Evolutionary conservation across 2,797 vertebrate species (phyloP), one percentile per base, ranked within the genome.

Genomic region (Brachyalestes nurse): DNA sequence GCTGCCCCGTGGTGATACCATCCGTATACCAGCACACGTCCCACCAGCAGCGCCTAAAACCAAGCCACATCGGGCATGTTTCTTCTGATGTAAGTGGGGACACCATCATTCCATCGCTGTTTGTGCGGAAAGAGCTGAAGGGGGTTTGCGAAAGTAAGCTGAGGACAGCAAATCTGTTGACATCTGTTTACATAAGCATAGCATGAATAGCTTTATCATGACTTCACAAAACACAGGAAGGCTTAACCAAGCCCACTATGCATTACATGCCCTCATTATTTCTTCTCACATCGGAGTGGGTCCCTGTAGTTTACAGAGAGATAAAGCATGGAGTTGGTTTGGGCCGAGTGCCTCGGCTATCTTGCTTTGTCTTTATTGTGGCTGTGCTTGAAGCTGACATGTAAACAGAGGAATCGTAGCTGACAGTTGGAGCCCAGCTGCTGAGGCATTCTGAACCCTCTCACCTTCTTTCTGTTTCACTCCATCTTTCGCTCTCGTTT

Each of bases 391-490:
- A 73, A 64, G 61, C 71, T 38, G 79, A 83, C 71, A 80, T 86
- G 81, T 86, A 86, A 88, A 87, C 84, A 84, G 45, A 51, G 38
- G 80, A 79, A 75, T 84, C 42, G 45, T 78, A 61, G 58, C 80
- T 77, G 81, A 83, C 82, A n/a, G 84, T 77, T 84, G 62, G 79
- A 79, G 83, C 64, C 82, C 83, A 82, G 81, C 85, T 88, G 80
- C 75, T 72, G 55, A 83, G 77, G 79, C 72, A 55, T 73, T 84
- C 81, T 84, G 85, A 89, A 87, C 85, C 87, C 78, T 81, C 57
- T 87, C 81, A 85, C 81, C 64, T 78, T 75, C 72, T 77, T 49
- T 8, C 23, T 72, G 21, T 75, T 45, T 62, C 34, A 55, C 47
- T 72, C 16, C 2, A 12, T 80, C 21, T 70, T 45, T 55, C 80